Conservation (phyloP, 2,113 vertebrate genomes). For the Psittacus erithacus region DNA sequence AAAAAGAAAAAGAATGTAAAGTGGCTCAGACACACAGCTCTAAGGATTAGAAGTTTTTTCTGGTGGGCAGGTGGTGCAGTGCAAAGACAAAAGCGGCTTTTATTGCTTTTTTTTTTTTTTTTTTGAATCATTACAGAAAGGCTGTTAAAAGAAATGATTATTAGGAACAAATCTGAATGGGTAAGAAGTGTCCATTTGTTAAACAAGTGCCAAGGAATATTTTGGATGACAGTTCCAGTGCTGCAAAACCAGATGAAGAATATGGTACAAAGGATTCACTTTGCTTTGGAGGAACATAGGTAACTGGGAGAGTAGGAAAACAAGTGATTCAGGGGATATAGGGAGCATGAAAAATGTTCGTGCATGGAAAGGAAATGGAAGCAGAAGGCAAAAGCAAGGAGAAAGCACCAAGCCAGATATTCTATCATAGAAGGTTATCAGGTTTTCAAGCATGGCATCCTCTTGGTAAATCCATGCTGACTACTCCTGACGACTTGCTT, state of each 20-base stretch:
- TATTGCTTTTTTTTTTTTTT: background rate
- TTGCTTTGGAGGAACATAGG: background rate
- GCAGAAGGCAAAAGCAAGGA: background rate
- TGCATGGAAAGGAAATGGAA: background rate
- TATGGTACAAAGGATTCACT: background rate
- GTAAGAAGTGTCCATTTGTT: background rate
- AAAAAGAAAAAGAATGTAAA: background rate
- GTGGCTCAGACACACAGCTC: background rate
- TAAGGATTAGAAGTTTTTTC: background rate
- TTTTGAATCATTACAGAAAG: background rate
- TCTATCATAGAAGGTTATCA: background rate
- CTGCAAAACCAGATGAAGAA: background rate
- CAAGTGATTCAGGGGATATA: background rate
- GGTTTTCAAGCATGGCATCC: background rate
- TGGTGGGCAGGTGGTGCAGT: background rate
- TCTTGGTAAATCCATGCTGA: background rate
- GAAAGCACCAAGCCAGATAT: background rate
- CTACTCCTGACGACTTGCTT: background rate
- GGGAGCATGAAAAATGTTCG: background rate
- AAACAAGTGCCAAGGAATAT: background rate
- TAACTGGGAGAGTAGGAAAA: background rate
- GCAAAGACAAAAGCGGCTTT: background rate
- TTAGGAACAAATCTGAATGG: constrained; percentile 8
- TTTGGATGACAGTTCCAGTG: background rate
- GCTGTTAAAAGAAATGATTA: background rate